These are phyloP conservation scores for Heliconius eleuchia DNA, from an alignment of 1,140 invertebrate species.

Conservation along the genomic window DNA sequence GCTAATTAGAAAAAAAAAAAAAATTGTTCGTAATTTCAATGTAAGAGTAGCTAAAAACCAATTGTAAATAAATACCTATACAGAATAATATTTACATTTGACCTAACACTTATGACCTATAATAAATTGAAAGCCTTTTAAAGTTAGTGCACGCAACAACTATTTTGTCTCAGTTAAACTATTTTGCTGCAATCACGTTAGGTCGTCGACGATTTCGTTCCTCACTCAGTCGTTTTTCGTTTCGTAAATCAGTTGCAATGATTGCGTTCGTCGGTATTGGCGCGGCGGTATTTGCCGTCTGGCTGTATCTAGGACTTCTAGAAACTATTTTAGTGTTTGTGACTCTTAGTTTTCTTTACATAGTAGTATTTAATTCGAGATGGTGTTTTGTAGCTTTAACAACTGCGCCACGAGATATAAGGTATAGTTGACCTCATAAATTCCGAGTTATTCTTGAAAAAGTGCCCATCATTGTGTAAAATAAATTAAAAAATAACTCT, in stretches of 20 bases:
- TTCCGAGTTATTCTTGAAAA: not conserved
- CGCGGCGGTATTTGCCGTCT: constrained; percentile 55
- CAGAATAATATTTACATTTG: not conserved
- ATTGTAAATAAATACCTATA: not conserved
- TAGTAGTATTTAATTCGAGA: constrained; percentile 69
- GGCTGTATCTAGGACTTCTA: constrained; percentile 56
- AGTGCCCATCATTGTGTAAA: not conserved
- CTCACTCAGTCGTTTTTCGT: constrained; percentile 66
- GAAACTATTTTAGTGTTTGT: constrained; percentile 52
- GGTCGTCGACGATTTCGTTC: constrained; percentile 47
- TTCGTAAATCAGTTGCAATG: constrained; percentile 60
- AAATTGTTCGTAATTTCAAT: not conserved
- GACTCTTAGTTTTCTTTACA: constrained; percentile 49
- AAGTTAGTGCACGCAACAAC: not conserved
- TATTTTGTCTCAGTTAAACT: constrained; percentile 25
- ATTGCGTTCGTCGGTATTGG: constrained; percentile 45
- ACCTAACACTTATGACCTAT: not conserved
- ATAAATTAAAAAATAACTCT: not conserved
- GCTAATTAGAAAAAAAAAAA: not conserved
- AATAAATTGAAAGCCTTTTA: not conserved
- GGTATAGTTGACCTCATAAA: constrained; percentile 73
- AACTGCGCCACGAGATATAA: constrained; percentile 87
- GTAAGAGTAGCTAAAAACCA: not conserved
- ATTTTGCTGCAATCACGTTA: constrained; percentile 44
- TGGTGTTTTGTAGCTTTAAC: constrained; percentile 88